Evolutionary conservation across 2,888 invertebrate genomes (phyloP).

Genomic region (Hoplodrina ambigua): DNA sequence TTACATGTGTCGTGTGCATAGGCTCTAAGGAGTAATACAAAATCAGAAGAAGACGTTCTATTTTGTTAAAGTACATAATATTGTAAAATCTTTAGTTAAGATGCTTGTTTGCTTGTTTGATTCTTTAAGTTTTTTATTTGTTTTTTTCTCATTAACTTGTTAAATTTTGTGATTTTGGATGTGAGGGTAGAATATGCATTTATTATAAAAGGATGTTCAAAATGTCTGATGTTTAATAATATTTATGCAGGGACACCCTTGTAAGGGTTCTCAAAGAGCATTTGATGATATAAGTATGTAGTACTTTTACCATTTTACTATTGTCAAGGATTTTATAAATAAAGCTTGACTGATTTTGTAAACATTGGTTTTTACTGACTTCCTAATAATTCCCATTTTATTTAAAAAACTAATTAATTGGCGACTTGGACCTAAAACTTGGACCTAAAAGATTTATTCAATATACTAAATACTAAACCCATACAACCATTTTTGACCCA

Average conservation of each 20-base stretch:
- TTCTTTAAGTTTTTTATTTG: slow-evolving; percentile 19
- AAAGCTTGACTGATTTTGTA: slow-evolving; percentile 70
- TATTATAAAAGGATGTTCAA: slow-evolving; percentile 38
- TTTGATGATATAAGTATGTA: slow-evolving; percentile 41
- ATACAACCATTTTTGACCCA: too few relatives aligned
- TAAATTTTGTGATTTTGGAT: slow-evolving; percentile 46
- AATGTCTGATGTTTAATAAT: slow-evolving; percentile 46
- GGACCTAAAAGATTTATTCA: neutral
- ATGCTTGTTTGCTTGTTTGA: slow-evolving; percentile 12
- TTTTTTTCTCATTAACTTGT: slow-evolving; percentile 17
- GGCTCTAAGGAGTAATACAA: neutral
- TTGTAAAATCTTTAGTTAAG: neutral
- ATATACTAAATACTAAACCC: too few relatives aligned
- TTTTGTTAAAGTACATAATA: slow-evolving; percentile 44
- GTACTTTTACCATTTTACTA: slow-evolving; percentile 35
- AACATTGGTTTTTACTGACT: slow-evolving; percentile 10
- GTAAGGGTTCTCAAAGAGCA: slow-evolving; percentile 45
- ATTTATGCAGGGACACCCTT: slow-evolving; percentile 26
- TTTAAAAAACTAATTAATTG: neutral
- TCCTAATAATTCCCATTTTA: neutral
- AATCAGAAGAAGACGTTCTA: slow-evolving; percentile 10
- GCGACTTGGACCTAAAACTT: neutral
- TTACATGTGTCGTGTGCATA: neutral
- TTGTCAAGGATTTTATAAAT: slow-evolving; percentile 63
- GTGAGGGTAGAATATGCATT: slow-evolving; percentile 38